Evolutionary conservation across 2,888 invertebrate species (phyloP).

Genomic region (Muscina levida): DNA sequence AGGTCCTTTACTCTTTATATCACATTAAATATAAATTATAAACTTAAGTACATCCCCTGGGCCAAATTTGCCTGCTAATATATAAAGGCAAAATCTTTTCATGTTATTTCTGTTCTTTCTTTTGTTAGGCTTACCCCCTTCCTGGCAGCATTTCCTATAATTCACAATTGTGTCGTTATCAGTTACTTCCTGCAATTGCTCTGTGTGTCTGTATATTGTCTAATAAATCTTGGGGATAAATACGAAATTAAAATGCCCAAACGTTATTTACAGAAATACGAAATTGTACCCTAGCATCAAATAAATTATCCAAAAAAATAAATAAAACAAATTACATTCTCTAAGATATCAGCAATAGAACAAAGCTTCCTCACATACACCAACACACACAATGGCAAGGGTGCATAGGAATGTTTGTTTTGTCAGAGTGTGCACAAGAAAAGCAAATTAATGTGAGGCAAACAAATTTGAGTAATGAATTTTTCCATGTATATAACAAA

Average conservation of each 20-base stretch:
- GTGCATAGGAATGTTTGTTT: not conserved
- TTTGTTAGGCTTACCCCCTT: not conserved
- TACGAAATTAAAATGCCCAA: slow-evolving; percentile 33
- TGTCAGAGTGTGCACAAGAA: not conserved
- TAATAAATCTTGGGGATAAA: slow-evolving; percentile 27
- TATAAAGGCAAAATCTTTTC: too few relatives aligned
- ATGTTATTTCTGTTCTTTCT: too few relatives aligned
- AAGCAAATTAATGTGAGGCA: too few relatives aligned
- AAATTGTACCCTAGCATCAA: not conserved
- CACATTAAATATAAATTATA: slow-evolving; percentile 64
- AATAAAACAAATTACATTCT: slow-evolving; percentile 14
- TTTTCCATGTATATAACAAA: slow-evolving; percentile 12
- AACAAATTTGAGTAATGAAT: slow-evolving; percentile 29
- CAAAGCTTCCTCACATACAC: too few relatives aligned
- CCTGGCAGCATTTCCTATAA: not conserved
- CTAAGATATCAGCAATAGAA: not conserved
- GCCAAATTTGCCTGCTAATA: slow-evolving; percentile 40
- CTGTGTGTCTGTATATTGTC: not conserved
- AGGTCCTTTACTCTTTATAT: too few relatives aligned
- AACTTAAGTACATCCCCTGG: slow-evolving; percentile 48
- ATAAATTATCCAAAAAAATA: slow-evolving; percentile 17
- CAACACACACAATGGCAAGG: not conserved
- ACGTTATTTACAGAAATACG: not conserved
- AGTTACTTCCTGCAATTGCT: not conserved
- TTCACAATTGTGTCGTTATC: not conserved